phyloP scores from a whole-genome alignment of 2,113 vertebrate genomes.

The Nothoprocta pentlandii region DNA sequence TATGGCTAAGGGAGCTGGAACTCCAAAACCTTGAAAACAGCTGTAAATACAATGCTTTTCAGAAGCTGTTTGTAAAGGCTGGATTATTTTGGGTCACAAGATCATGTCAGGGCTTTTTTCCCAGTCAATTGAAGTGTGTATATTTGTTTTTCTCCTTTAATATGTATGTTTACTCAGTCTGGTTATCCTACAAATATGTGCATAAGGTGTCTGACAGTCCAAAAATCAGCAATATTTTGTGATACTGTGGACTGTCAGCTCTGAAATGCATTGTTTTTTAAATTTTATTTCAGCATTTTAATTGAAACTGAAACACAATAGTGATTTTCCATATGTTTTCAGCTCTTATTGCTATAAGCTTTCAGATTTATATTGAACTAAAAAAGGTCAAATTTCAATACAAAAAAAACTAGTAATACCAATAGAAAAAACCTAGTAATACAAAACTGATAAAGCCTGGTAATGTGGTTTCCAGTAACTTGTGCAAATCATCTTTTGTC shows the following conservation, averaged over 20 bases:
- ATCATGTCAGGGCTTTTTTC: neutral
- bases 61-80: neutral
- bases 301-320: neutral
- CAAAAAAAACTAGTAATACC: neutral
- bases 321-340: neutral
- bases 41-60: neutral
- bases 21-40: neutral
- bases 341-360: neutral
- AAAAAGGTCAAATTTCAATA: neutral
- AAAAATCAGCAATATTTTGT: constrained; percentile 45
- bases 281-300: neutral
- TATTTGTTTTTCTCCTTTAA: neutral
- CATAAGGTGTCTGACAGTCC: neutral
- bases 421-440: neutral
- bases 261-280: neutral
- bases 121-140: neutral
- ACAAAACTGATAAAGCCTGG: neutral
- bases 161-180: neutral
- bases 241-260: constrained; percentile 1
- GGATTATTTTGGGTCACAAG: neutral
- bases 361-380: neutral
- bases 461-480: neutral
- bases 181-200: neutral
- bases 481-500: neutral
- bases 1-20: neutral